Evolutionary conservation across 2,797 vertebrate species (phyloP), one percentile per base, ranked within the genome.

Genomic region (Natrix natrix): DNA sequence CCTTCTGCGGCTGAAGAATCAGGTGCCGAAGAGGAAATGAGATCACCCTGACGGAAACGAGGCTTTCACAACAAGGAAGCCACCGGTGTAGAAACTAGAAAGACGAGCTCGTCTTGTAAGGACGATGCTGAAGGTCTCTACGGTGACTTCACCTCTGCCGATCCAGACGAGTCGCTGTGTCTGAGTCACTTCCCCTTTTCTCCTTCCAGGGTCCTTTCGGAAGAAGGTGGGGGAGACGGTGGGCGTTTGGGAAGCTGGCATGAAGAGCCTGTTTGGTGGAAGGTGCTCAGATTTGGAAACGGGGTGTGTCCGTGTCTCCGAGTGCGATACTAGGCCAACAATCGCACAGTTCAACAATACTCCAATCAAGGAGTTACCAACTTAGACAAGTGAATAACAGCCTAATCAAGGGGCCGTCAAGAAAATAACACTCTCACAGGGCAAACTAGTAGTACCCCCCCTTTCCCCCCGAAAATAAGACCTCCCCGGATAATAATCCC

Each of bases 151-250:
- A 22, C 63, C 37, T 1, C 56, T 22, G 48, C 55, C 52, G 32
- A 26, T 87, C 57, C 0, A 59, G 56, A 56, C 89, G 48, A 37
- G 6, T 66, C 48, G 5, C 48, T 5, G 5, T 3, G 48, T 48
- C 69, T 92, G 93, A 92, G 57, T 92, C 93, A 91, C 57, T 92
- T 94, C 93, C 83, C 55, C 1, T 56, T 24, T 28, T 13, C 52
- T 54, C 32, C 32, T 59, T 4, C 87, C 87, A 1, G 48, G 4
- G 48, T n/a, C 8, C 28, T 2, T 26, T 57, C 10, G 14, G n/a
- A 61, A 52, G 60, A 48, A 8, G 1, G 10, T n/a, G 52, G 43
- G 37, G 14, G 32, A 32, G 43, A 66, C 0, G 8, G 16, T 13
- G 6, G 32, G 37, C 17, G 1, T 54, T 32, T 91, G 2, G n/a